Percentiles rank a stretch among this genome's conserved stretches.
Conservation (phyloP, 1,140 invertebrate species). For the Brachionus asplanchnoidis region DNA sequence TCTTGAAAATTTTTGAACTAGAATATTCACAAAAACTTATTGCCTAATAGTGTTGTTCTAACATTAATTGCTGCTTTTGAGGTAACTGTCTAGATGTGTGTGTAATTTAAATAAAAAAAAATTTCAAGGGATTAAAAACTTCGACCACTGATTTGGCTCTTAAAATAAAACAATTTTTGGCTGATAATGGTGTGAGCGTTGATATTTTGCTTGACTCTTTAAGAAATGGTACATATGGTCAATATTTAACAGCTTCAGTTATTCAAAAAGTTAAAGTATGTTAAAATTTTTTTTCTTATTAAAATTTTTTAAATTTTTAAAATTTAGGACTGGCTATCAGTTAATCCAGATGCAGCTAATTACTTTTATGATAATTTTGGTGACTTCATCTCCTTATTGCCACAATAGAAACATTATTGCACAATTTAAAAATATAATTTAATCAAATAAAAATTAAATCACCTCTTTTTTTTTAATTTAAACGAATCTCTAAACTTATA, state of each 20-base stretch:
- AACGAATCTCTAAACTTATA: too few species aligned
- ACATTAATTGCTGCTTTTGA: neutral
- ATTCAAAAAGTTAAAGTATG: slow-evolving; percentile 3
- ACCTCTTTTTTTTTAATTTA: neutral
- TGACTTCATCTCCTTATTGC: neutral
- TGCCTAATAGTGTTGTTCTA: neutral
- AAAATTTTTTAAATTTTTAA: neutral
- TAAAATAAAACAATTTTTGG: neutral
- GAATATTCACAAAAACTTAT: neutral
- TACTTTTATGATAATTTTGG: neutral
- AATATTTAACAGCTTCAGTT: neutral
- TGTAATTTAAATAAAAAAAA: neutral
- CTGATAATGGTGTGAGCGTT: neutral
- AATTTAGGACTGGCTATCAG: neutral
- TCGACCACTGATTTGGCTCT: neutral
- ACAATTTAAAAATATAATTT: too few species aligned
- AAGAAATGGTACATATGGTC: slow-evolving; percentile 10
- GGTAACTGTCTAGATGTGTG: neutral
- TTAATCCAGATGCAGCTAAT: neutral
- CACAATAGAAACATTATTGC: too few species aligned
- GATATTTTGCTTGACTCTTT: neutral
- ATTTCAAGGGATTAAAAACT: neutral
- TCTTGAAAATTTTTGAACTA: neutral
- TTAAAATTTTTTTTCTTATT: neutral
- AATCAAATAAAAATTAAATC: neutral